These are phyloP conservation scores for Amphiprion ocellaris DNA, from an alignment of 2,113 vertebrate genomes.

Conservation along the genomic window DNA sequence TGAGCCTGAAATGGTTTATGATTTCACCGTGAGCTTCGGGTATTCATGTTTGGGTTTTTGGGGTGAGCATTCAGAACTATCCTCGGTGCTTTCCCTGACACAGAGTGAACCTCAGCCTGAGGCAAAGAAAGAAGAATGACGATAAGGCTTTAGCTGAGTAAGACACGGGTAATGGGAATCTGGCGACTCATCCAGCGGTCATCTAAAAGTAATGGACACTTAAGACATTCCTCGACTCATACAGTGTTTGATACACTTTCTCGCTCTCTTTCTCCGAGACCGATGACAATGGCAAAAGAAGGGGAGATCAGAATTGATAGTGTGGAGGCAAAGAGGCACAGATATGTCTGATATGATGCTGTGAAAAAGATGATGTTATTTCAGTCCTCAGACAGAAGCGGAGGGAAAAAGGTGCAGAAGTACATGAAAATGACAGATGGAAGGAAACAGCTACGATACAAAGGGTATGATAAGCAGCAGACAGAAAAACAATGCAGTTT, in stretches of 20 bases:
- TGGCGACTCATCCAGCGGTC: conserved; percentile 19
- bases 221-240: conserved; percentile 35
- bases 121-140: conserved; percentile 13
- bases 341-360: conserved; percentile 3
- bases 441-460: not conserved
- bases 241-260: conserved; percentile 8
- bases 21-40: conserved; percentile 42
- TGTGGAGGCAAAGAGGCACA: not conserved
- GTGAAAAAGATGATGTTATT: conserved; percentile 1
- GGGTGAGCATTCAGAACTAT: conserved; percentile 12
- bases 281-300: not conserved
- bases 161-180: conserved; percentile 23
- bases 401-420: not conserved
- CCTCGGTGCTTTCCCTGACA: conserved; percentile 12
- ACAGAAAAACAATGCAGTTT: not conserved
- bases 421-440: not conserved
- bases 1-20: conserved; percentile 48
- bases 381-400: not conserved
- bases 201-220: conserved; percentile 51
- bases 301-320: not conserved
- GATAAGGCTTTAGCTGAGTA: conserved; percentile 38
- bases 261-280: not conserved
- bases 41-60: conserved; percentile 36
- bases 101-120: conserved; percentile 17
- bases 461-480: conserved; percentile 2